Evolutionary conservation across 2,113 vertebrate genomes (phyloP).

Genomic region (Grammomys dolichurus): DNA sequence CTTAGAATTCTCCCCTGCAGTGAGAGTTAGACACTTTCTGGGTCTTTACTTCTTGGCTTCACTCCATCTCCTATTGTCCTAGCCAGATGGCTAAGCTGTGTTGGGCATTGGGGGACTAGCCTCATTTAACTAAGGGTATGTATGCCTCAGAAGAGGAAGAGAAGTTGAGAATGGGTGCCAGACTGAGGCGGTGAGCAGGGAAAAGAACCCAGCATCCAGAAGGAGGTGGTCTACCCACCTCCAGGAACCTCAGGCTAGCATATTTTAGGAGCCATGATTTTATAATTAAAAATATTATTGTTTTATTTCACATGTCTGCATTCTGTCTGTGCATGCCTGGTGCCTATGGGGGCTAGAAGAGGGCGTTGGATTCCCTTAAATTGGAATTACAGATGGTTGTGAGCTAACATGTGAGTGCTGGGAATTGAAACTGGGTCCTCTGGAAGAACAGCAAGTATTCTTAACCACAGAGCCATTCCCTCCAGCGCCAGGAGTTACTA

Average conservation of each 20-base stretch:
- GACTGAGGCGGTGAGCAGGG: not conserved
- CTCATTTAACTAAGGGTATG: not conserved
- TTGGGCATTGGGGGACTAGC: not conserved
- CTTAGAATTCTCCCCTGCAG: not conserved
- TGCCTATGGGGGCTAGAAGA: not conserved
- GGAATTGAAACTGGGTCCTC: not conserved
- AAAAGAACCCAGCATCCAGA: not conserved
- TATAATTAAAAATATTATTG: not conserved
- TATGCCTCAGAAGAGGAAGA: not conserved
- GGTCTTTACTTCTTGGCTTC: not conserved
- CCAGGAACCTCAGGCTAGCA: not conserved
- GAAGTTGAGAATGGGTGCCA: not conserved
- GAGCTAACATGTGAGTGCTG: not conserved
- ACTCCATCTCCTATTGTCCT: not conserved
- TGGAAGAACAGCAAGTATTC: no score
- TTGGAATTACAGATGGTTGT: not conserved
- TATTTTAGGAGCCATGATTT: not conserved
- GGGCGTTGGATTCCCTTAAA: not conserved
- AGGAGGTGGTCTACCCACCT: not conserved
- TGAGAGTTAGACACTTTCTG: not conserved
- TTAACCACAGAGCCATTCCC: not conserved
- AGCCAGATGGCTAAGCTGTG: not conserved
- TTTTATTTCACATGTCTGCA: not conserved
- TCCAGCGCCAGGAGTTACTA: no score
- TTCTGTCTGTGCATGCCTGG: not conserved